A percentile compares a stretch with the other conserved stretches of the same genome.
These are phyloP conservation scores for Cataglyphis rosenhaueri DNA, from an alignment of 2,888 invertebrate genomes.

Conservation along the genomic window DNA sequence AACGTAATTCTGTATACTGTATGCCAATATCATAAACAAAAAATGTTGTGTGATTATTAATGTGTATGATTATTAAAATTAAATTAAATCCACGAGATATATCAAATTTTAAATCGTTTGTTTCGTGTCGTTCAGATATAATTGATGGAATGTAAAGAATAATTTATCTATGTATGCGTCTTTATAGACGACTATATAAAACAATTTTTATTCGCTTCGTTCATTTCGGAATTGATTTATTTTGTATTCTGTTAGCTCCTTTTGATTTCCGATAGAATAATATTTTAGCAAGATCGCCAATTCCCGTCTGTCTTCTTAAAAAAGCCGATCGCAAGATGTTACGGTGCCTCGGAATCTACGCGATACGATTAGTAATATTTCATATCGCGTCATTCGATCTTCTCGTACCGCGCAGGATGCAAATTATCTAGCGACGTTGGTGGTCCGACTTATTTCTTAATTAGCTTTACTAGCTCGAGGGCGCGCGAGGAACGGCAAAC, in stretches of 20 bases:
- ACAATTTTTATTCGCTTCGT: background rate
- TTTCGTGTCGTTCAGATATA: background rate
- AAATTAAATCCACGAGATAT: background rate
- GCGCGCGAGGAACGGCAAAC: slow-evolving; percentile 53
- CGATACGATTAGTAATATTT: slow-evolving; percentile 48
- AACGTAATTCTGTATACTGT: background rate
- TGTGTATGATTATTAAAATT: background rate
- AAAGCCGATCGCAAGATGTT: slow-evolving; percentile 21
- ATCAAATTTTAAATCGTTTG: background rate
- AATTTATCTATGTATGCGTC: background rate
- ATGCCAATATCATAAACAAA: background rate
- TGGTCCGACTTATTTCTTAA: slow-evolving; percentile 79
- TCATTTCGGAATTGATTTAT: background rate
- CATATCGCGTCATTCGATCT: slow-evolving; percentile 42
- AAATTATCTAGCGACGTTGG: slow-evolving; percentile 67
- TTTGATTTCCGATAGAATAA: background rate
- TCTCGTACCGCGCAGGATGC: slow-evolving; percentile 36
- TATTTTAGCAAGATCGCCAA: background rate
- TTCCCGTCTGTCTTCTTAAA: slow-evolving; percentile 14
- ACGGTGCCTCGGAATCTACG: slow-evolving; percentile 22
- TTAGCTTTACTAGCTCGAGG: slow-evolving; percentile 70
- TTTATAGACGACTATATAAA: background rate
- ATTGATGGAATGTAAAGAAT: background rate
- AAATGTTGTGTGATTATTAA: background rate
- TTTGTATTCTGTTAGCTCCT: background rate